Evolutionary conservation across 2,113 vertebrate species (phyloP).

Genomic region (Microtus ochrogaster): DNA sequence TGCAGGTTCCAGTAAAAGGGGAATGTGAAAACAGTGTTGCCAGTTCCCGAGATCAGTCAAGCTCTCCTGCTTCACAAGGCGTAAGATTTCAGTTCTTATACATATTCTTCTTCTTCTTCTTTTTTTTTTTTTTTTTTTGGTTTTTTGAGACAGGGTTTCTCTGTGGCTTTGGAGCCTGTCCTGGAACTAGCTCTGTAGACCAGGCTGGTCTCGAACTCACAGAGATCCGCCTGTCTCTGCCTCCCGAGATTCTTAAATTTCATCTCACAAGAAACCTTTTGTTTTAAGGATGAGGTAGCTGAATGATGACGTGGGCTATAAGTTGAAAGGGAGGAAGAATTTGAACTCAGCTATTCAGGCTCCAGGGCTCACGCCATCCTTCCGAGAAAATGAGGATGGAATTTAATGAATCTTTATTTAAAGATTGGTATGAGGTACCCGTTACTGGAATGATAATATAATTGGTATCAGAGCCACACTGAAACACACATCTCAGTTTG

Average conservation of each 20-base stretch:
- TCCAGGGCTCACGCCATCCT: neutral
- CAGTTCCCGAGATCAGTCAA: neutral
- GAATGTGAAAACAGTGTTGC: neutral
- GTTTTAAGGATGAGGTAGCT: slow-evolving; percentile 19
- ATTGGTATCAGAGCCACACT: neutral
- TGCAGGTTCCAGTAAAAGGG: neutral
- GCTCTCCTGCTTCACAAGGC: neutral
- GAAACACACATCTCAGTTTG: slow-evolving; percentile 6
- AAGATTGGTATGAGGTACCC: neutral
- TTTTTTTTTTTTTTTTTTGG: too few species aligned
- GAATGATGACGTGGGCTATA: neutral
- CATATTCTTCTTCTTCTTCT: neutral
- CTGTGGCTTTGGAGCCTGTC: too few species aligned
- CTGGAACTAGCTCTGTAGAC: too few species aligned
- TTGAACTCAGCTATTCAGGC: neutral
- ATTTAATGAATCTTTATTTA: slow-evolving; percentile 13
- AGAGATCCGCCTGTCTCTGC: too few species aligned
- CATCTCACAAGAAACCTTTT: neutral
- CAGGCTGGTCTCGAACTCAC: too few species aligned
- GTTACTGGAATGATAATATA: neutral
- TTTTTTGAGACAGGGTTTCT: too few species aligned
- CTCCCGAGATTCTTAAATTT: too few species aligned
- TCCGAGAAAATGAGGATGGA: neutral
- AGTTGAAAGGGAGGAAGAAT: neutral
- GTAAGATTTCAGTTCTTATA: neutral